Evolutionary conservation across 2,797 vertebrate species (phyloP).

Genomic region (Epinephelus awoara): DNA sequence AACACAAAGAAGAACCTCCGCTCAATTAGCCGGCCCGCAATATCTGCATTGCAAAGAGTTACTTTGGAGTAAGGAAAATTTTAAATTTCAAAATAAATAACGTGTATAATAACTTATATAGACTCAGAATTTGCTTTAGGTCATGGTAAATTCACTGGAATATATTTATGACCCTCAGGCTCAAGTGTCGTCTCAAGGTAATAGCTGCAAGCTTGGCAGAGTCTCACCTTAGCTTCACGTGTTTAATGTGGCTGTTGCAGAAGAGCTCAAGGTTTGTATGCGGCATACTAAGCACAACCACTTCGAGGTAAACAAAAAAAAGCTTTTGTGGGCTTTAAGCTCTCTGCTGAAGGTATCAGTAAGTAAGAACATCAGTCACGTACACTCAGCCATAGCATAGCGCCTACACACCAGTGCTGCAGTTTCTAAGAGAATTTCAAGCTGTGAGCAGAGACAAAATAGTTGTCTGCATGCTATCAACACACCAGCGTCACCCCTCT

Average conservation of each 20-base stretch:
- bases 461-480: constrained; percentile 11
- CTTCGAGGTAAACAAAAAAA: constrained; percentile 38
- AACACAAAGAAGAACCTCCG: too few relatives aligned
- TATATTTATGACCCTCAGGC: constrained; percentile 28
- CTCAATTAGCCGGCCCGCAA: background rate
- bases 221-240: constrained; percentile 24
- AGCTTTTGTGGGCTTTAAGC: constrained; percentile 36
- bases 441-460: constrained; percentile 30
- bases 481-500: constrained; percentile 39
- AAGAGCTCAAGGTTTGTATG: constrained; percentile 25
- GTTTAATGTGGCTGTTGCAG: constrained; percentile 34
- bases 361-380: constrained; percentile 44
- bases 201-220: constrained; percentile 21
- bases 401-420: constrained; percentile 18
- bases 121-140: background rate
- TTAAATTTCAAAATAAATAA: background rate
- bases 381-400: constrained; percentile 12
- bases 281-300: constrained; percentile 46
- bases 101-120: background rate
- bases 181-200: constrained; percentile 14
- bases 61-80: background rate
- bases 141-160: constrained; percentile 16
- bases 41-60: background rate
- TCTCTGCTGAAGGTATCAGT: constrained; percentile 50
- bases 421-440: constrained; percentile 7